Conservation (phyloP, 2,113 vertebrate genomes). For the Planiliza haematocheilus region DNA sequence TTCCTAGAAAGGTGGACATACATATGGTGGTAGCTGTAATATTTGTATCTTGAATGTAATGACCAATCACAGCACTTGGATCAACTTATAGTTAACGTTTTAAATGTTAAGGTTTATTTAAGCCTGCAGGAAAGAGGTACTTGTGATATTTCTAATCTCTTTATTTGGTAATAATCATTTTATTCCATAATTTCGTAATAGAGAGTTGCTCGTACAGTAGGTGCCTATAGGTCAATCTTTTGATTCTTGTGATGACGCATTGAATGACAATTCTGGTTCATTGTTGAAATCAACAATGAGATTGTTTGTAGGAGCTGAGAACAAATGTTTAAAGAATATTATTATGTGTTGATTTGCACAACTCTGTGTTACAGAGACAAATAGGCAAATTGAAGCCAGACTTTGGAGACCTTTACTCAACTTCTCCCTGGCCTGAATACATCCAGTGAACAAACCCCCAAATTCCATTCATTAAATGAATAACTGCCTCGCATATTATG, state of each 20-base stretch:
- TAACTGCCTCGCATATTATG: background rate
- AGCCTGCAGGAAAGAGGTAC: background rate
- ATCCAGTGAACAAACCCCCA: background rate
- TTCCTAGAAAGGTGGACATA: background rate
- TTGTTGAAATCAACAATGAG: background rate
- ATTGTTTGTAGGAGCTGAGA: background rate
- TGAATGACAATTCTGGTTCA: background rate
- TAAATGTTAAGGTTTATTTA: background rate
- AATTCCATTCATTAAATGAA: too few species aligned
- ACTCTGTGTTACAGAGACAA: background rate
- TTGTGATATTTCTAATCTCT: slow-evolving; percentile 1
- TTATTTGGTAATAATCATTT: too few species aligned
- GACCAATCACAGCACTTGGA: background rate
- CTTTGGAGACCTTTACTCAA: background rate
- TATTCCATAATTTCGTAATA: too few species aligned
- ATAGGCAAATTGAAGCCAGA: background rate
- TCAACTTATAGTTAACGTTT: background rate
- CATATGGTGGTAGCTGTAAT: background rate
- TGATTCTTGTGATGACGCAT: background rate
- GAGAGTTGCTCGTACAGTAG: too few species aligned
- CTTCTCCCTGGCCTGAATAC: background rate
- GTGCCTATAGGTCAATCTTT: background rate
- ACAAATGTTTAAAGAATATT: background rate
- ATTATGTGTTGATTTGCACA: background rate
- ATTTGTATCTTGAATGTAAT: background rate